Evolutionary conservation across 2,113 vertebrate genomes (phyloP).

Genomic region (Ptilonorhynchus violaceus): DNA sequence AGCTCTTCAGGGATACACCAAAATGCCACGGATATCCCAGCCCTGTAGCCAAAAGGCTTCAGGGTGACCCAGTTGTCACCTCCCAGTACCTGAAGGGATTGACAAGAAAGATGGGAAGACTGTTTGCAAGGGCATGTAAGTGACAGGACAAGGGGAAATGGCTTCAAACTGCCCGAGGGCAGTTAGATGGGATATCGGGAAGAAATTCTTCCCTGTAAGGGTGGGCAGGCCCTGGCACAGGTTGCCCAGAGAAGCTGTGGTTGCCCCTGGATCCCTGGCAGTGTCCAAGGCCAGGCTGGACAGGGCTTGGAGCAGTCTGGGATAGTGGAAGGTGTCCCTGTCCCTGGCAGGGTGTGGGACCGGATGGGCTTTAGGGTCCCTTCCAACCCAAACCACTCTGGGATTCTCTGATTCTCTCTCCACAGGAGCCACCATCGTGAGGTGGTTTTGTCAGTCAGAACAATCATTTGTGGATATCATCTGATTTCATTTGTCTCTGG

Average conservation of each 20-base stretch:
- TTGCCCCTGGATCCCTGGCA: not conserved
- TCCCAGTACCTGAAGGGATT: not conserved
- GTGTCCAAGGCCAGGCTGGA: not conserved
- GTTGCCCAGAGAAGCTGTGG: not conserved
- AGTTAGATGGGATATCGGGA: accelerated
- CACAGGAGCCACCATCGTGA: not conserved
- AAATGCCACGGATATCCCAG: not conserved
- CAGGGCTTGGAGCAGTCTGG: not conserved
- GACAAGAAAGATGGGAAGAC: not conserved
- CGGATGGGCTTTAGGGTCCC: not conserved
- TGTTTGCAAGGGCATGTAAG: not conserved
- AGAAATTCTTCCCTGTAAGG: not conserved
- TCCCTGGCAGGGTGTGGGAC: not conserved
- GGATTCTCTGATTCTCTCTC: not conserved
- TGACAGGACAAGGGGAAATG: not conserved
- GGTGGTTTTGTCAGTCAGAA: not conserved
- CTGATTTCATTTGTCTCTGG: not conserved
- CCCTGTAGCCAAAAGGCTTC: not conserved
- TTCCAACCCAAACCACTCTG: not conserved
- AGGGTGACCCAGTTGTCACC: not conserved
- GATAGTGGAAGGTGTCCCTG: accelerated
- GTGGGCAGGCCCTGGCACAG: not conserved
- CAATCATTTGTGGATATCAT: not conserved
- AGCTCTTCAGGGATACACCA: not conserved
- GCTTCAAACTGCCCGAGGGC: not conserved